Evolutionary conservation across 2,888 invertebrate genomes (phyloP).

Genomic region (Epinotia brunnichana): DNA sequence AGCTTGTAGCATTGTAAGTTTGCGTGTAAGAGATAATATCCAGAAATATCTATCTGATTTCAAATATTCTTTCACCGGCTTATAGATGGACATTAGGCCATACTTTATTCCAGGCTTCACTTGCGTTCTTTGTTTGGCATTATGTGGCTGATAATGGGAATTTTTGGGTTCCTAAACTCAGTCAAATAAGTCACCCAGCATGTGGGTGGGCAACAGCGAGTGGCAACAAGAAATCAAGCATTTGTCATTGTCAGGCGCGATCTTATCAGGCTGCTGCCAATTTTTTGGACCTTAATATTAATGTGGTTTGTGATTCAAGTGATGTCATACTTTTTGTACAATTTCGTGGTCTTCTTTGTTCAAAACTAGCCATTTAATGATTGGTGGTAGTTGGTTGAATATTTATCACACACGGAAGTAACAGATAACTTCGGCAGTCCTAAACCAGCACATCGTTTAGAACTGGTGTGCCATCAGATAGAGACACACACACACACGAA

Average conservation of each 20-base stretch:
- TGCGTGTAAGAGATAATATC: too few species aligned
- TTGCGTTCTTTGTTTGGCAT: background rate
- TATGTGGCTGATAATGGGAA: background rate
- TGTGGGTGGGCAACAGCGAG: slow-evolving; percentile 14
- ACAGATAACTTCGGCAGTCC: background rate
- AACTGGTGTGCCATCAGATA: too few species aligned
- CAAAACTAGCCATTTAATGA: background rate
- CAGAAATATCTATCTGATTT: too few species aligned
- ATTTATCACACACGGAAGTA: slow-evolving; percentile 6
- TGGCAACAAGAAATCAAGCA: slow-evolving; percentile 14
- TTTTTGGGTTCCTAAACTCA: background rate
- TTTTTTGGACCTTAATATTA: slow-evolving; percentile 18
- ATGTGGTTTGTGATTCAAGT: slow-evolving; percentile 11
- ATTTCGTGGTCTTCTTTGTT: slow-evolving; percentile 6
- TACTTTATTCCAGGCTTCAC: too few species aligned
- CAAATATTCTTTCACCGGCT: too few species aligned
- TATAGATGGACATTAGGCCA: too few species aligned
- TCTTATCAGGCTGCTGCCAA: slow-evolving; percentile 20
- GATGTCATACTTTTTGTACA: slow-evolving; percentile 1
- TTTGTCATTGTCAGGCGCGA: slow-evolving; percentile 29
- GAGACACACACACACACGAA: too few species aligned
- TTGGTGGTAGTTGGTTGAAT: background rate
- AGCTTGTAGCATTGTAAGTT: too few species aligned
- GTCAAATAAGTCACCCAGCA: background rate
- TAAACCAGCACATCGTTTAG: background rate